Base-by-base conservation (phyloP, 2,797 vertebrate genomes). In the Eidolon dupreanum region DNA sequence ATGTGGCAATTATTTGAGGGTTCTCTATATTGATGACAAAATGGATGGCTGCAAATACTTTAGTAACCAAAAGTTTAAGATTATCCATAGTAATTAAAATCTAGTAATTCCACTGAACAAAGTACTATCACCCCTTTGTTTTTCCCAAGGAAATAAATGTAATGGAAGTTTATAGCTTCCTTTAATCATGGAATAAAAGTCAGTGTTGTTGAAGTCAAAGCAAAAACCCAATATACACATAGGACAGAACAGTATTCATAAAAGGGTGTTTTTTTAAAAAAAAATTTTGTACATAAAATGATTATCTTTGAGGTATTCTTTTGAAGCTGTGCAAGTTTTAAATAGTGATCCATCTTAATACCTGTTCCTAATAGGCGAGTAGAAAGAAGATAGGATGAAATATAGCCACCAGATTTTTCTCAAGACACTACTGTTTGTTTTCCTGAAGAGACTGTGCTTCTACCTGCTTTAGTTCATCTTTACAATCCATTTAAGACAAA, bases 401-500 rank as follows among this genome's bases (percentile, higher is more conserved):
- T 90, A 85, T 8, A 95, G 83, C 59, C 61, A 93, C 85, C 61
- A 3, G 90, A 83, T 13, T 87, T 86, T 94, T 73, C 11, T 89
- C 68, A 86, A 90, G 68, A 90, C 46, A 15, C 10, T 41, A 20
- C 19, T 77, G 17, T 57, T 77, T 78, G 61, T 91, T 93, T 92
- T 96, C 78, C 41, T 84, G 43, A 95, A 92, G 59, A 94, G 24
- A 90, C 20, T 79, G 46, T 90, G 53, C n/a, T 74, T 87, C 55
- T 55, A 82, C 10, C 17, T 11, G 5, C n/a, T 87, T 78, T 49
- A 55, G 70, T 70, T 90, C 28, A 73, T 88, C 90, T 87, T 74
- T 70, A 63, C 74, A 97, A 88, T 87, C 24, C 74, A 89, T 26
- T 94, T 96, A 97, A 96, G 96, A 97, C 53, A 68, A 93, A 83